These are phyloP conservation scores for Tetragnatha montana DNA, from an alignment of 2,888 invertebrate species.

Conservation along the genomic window DNA sequence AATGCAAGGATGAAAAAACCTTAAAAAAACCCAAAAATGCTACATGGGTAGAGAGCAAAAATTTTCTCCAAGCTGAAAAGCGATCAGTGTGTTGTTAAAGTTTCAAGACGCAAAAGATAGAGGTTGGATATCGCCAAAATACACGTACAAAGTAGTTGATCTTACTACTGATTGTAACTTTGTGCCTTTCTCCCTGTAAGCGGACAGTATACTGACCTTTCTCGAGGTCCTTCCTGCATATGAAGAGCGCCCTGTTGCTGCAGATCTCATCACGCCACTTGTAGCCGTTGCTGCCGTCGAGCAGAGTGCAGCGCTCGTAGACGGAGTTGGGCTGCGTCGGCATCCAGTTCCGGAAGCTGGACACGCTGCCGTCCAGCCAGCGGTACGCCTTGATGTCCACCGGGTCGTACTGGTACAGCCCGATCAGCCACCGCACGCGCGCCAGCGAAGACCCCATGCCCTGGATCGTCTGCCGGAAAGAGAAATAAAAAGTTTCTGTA, in stretches of 20 bases:
- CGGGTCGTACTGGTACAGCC: slow-evolving; percentile 64
- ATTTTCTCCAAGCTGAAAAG: no score
- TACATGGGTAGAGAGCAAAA: no score
- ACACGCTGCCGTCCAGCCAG: slow-evolving; percentile 70
- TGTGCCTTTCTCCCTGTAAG: no score
- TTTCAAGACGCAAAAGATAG: no score
- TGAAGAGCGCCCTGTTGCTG: slow-evolving; percentile 61
- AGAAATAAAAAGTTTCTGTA: no score
- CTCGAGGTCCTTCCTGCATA: slow-evolving; percentile 68
- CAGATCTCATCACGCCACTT: slow-evolving; percentile 70
- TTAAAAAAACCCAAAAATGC: no score
- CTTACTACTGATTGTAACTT: no score
- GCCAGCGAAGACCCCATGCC: slow-evolving; percentile 64
- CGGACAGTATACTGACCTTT: slow-evolving; percentile 2
- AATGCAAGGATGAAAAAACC: no score
- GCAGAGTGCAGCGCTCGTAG: slow-evolving; percentile 63
- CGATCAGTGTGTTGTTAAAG: no score
- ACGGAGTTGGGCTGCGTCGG: slow-evolving; percentile 69
- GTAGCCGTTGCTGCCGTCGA: slow-evolving; percentile 70
- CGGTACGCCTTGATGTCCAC: slow-evolving; percentile 60
- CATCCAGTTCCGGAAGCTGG: slow-evolving; percentile 70
- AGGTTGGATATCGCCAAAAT: no score
- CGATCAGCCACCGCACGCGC: slow-evolving; percentile 66
- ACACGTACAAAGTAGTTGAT: no score
- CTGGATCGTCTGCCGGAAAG: slow-evolving; percentile 56